Conservation (phyloP, 2,888 invertebrate genomes). For the Eupeodes luniger region DNA sequence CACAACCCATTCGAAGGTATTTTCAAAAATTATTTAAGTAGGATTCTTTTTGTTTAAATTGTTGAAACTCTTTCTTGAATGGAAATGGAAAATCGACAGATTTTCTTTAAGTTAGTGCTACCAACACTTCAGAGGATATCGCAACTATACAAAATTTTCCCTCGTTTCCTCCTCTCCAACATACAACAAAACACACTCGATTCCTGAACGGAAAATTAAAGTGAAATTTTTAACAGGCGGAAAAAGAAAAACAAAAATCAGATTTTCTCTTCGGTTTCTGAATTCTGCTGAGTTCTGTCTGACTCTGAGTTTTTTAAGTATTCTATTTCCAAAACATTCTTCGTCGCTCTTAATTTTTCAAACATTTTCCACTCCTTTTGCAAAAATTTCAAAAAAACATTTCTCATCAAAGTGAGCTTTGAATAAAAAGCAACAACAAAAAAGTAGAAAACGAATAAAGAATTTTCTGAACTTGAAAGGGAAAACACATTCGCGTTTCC, state of each 20-base stretch:
- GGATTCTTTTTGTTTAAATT: background rate
- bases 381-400: constrained; percentile 12
- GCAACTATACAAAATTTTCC: constrained; percentile 16
- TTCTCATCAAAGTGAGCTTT: constrained; percentile 66
- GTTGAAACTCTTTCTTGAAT: background rate
- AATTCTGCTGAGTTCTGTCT: background rate
- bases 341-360: constrained; percentile 10
- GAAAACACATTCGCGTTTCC: constrained; percentile 62
- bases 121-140: constrained; percentile 1
- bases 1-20: constrained; percentile 13
- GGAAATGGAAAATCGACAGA: background rate
- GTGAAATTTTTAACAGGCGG: constrained; percentile 15
- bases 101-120: background rate
- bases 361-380: constrained; percentile 20
- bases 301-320: background rate
- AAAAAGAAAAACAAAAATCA: background rate
- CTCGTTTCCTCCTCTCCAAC: background rate
- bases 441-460: background rate
- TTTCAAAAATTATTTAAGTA: background rate
- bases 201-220: constrained; percentile 31
- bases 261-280: constrained; percentile 23
- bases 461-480: constrained; percentile 70
- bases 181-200: too few relatives aligned
- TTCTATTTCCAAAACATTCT: constrained; percentile 40
- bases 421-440: constrained; percentile 5